A percentile compares a stretch with the other conserved stretches of the same genome.
Evolutionary conservation across 2,797 vertebrate species (phyloP).

Genomic region (Chiroxiphia lanceolata): DNA sequence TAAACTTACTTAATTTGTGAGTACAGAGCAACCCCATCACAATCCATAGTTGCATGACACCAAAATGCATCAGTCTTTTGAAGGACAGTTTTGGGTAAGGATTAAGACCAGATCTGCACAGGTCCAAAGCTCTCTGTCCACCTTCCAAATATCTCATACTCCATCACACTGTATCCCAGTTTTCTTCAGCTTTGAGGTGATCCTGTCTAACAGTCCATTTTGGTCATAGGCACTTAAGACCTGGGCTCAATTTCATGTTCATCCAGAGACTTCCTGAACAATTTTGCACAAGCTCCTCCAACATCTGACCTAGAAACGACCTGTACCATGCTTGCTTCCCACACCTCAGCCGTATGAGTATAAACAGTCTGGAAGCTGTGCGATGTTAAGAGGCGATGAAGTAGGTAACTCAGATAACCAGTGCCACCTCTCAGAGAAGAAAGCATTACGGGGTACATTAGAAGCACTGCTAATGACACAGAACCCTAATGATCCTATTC

Average conservation of each 20-base stretch:
- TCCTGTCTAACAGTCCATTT: neutral
- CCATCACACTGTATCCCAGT: neutral
- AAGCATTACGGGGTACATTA: neutral
- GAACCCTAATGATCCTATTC: neutral
- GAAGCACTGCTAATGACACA: neutral
- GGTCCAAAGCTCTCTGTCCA: neutral
- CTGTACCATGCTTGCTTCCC: accelerated
- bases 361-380: neutral
- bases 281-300: neutral
- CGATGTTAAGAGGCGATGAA: accelerated
- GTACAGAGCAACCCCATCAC: neutral
- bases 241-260: neutral
- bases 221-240: neutral
- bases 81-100: neutral
- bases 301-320: neutral
- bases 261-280: neutral
- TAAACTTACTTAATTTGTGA: neutral
- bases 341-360: neutral
- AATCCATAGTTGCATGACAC: neutral
- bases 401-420: neutral
- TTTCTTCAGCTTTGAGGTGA: neutral
- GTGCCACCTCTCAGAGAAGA: neutral
- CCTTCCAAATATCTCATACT: neutral
- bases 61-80: neutral
- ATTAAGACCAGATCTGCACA: neutral